phyloP scores from a whole-genome alignment of 2,113 vertebrate genomes.

The Sceloporus tristichus region DNA sequence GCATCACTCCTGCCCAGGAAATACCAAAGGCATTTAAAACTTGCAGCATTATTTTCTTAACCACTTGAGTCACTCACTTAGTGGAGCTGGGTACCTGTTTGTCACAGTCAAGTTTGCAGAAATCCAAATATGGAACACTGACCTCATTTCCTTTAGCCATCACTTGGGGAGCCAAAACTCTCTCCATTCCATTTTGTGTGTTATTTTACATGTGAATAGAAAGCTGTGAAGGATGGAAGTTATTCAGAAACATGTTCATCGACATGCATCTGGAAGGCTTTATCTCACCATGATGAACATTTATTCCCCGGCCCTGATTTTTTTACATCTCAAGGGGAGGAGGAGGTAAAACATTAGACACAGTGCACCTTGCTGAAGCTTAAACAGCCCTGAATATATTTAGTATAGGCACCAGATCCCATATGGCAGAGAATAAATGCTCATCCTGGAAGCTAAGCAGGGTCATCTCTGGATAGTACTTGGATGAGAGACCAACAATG shows the following conservation, averaged over 20 bases:
- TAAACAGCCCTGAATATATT: no score
- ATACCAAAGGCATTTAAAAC: constrained; percentile 56
- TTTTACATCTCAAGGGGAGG: background rate
- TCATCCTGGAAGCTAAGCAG: no score
- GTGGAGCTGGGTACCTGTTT: constrained; percentile 19
- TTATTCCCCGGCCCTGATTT: background rate
- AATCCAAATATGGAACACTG: constrained; percentile 17
- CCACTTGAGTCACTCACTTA: constrained; percentile 34
- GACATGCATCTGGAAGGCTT: background rate
- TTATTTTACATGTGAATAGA: background rate
- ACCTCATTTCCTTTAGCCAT: constrained; percentile 33
- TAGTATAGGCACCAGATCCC: no score
- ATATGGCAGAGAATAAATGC: no score
- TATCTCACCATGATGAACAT: background rate
- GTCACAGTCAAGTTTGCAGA: constrained; percentile 19
- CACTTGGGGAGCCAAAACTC: background rate
- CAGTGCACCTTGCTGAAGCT: no score
- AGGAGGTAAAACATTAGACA: no score
- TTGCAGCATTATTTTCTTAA: constrained; percentile 39
- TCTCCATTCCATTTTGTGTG: constrained; percentile 5
- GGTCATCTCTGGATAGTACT: no score
- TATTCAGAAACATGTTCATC: background rate
- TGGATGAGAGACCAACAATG: no score
- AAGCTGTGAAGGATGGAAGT: background rate
- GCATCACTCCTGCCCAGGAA: constrained; percentile 49